A percentile compares a stretch with the other conserved stretches of the same genome.
Evolutionary conservation across 2,797 vertebrate species (phyloP).

Genomic region (Rhinoraja longicauda): DNA sequence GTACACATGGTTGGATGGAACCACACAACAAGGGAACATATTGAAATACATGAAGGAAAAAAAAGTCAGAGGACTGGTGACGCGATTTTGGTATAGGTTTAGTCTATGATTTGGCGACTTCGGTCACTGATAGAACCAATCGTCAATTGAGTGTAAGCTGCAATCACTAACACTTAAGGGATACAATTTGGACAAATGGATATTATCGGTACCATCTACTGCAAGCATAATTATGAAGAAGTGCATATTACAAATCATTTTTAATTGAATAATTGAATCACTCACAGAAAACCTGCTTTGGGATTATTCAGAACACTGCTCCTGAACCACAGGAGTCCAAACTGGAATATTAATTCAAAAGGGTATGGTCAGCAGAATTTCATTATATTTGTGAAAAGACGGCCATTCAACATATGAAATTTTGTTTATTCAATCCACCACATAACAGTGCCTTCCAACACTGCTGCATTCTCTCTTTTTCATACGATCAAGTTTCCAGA

Average conservation of each 20-base stretch:
- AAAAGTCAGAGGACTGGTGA: not conserved
- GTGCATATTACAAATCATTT: not conserved
- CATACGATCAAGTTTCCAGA: not conserved
- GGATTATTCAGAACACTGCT: not conserved
- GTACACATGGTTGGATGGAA: no score
- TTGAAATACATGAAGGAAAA: not conserved
- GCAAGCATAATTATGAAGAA: not conserved
- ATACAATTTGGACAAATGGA: not conserved
- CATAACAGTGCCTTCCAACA: not conserved
- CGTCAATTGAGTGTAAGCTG: no score
- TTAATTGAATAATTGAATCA: not conserved
- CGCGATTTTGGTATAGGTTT: not conserved
- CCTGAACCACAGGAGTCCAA: not conserved
- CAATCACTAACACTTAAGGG: not conserved
- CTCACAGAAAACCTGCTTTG: not conserved
- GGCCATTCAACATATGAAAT: not conserved
- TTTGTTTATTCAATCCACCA: not conserved
- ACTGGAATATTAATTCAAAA: not conserved
- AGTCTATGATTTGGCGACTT: no score
- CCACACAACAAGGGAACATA: not conserved
- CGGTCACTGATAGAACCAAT: not conserved
- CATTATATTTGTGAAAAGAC: not conserved
- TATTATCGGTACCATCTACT: not conserved
- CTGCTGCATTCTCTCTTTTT: not conserved
- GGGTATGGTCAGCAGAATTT: not conserved